These are phyloP conservation scores for Macrosteles quadrilineatus DNA, from an alignment of 1,140 invertebrate genomes.

Conservation along the genomic window DNA sequence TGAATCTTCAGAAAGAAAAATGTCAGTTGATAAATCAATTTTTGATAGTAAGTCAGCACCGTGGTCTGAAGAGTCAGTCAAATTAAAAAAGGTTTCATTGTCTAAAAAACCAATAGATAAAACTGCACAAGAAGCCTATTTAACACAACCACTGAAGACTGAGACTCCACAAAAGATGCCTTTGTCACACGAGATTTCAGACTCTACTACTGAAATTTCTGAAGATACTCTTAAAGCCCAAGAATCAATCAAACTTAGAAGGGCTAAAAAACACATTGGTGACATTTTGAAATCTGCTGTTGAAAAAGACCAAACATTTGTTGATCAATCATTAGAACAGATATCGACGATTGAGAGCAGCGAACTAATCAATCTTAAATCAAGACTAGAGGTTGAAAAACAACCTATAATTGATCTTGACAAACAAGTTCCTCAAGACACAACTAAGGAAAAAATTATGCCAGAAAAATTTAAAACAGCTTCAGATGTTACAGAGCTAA, in stretches of 20 bases:
- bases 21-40: background rate
- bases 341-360: too few relatives aligned
- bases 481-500: too few relatives aligned
- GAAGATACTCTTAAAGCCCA: background rate
- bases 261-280: slow-evolving; percentile 15
- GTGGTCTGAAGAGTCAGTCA: background rate
- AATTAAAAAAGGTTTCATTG: background rate
- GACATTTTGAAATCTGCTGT: background rate
- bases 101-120: background rate
- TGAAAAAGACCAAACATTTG: background rate
- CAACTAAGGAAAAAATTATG: too few relatives aligned
- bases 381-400: too few relatives aligned
- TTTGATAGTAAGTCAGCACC: background rate
- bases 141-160: background rate
- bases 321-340: too few relatives aligned
- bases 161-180: too few relatives aligned
- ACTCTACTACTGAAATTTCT: too few relatives aligned
- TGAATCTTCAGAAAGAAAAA: background rate
- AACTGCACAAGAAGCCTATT: background rate
- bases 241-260: background rate
- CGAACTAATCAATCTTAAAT: too few relatives aligned
- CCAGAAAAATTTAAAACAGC: too few relatives aligned
- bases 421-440: too few relatives aligned
- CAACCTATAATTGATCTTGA: too few relatives aligned
- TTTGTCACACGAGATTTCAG: background rate